Evolutionary conservation across 2,113 vertebrate species (phyloP).

Genomic region (Cryptomyrus ogoouensis): DNA sequence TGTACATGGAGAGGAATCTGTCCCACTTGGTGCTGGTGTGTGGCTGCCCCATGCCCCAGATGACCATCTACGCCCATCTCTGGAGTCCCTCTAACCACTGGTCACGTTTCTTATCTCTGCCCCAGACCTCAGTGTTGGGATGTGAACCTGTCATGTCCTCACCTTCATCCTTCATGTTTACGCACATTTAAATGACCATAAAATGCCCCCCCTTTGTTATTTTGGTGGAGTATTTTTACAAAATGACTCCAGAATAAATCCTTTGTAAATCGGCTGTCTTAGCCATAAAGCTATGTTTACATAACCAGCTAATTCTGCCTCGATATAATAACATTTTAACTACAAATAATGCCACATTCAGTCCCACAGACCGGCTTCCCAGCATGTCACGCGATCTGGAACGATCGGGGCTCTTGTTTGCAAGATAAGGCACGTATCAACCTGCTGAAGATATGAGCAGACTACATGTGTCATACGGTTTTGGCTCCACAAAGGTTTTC

Average conservation of each 20-base stretch:
- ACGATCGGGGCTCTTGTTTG: neutral
- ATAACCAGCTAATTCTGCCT: neutral
- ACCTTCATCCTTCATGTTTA: neutral
- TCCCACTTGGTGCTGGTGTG: neutral
- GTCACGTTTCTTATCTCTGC: neutral
- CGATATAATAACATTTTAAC: neutral
- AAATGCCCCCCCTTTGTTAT: neutral
- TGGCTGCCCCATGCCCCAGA: neutral
- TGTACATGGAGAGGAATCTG: neutral
- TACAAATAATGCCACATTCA: neutral
- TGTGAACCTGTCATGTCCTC: neutral
- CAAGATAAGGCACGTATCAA: neutral
- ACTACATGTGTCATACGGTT: neutral
- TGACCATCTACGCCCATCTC: neutral
- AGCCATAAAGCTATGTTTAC: neutral
- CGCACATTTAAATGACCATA: neutral
- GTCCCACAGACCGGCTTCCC: neutral
- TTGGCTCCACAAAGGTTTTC: neutral
- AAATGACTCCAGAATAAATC: neutral
- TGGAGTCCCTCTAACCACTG: neutral
- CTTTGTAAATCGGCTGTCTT: neutral
- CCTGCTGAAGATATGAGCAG: neutral
- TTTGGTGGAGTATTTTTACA: neutral
- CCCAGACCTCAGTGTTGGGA: neutral
- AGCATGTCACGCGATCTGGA: neutral